Evolutionary conservation across 2,113 vertebrate species (phyloP), one percentile per base, ranked within the genome.

Genomic region (Sisor rabdophorus): DNA sequence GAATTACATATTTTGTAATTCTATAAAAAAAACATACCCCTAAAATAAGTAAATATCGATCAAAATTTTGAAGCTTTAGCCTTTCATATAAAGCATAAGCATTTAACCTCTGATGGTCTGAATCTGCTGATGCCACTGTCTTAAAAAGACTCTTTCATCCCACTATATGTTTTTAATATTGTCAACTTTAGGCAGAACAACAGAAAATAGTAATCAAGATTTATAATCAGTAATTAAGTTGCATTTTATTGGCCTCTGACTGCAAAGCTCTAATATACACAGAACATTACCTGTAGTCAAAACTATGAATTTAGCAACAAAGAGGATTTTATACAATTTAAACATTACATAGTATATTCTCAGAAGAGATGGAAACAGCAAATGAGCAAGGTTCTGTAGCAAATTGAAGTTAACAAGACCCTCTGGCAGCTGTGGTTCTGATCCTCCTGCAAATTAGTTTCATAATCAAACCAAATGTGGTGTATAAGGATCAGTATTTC

Each of bases 1-100:
- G 82, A 81, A 83, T 83, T 83, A 73, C 79, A n/a, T 63, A 26
- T 63, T 80, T 76, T 69, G 82, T 80, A 83, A 81, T 83, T 83
- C 79, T 83, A 83, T 71, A 79, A 69, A 75, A 44, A 73, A 65
- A 73, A 32, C 16, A 13, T 36, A 67, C 53, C 19, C 22, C 44
- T 36, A 67, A 17, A 68, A 54, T 68, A 24, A 58, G 28, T 63
- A 75, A 73, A 71, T 60, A 48, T 50, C 71, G 56, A 55, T 36
- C 53, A 72, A 26, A 36, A 15, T 53, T 36, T 73, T 22, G 60
- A 79, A 71, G 32, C 52, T 71, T 53, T 24, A 54, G 40, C 26
- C 22, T 44, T 65, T 32, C n/a, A 36, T 40, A 24, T 75, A 48
- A 58, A 58, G 63, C 61, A 76, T 22, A 52, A 75, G 16, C 16